Base-by-base conservation (phyloP, 2,888 invertebrate genomes). In the Petrolisthes cinctipes region DNA sequence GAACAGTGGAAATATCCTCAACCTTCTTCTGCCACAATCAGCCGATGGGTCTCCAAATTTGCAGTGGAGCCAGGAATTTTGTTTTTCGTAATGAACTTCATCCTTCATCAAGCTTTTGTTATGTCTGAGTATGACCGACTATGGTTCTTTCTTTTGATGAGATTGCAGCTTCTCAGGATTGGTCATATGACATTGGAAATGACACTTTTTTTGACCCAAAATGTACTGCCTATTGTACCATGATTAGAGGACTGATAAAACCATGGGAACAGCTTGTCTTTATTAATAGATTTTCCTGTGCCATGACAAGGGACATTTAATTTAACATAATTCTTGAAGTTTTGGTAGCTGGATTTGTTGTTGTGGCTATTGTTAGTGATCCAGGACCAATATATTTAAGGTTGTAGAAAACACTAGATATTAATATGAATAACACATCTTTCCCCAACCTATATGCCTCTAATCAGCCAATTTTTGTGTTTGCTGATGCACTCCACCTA, bases 131-230 rank as follows among this genome's bases (percentile, higher is more conserved):
- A 7, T 71, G 80, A 71, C 5, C 68, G 80, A 14, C 56, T 85
- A 11, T 85, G 80, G 56, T 54, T 75, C n/a, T 75, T 4, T 85
- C 80, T 14, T 85, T 85, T 71, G 80, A 80, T 85, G 80, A 85
- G 37, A 54, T 54, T 20, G 23, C 37, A 57, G 66, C 80, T 53
- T 51, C 71, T n/a, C 79, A 80, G 37, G 71, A 71, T 6, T 80
- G 85, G 54, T 85, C 71, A 17, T 85, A 85, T 53, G 85, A 80
- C 80, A 80, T 57, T 3, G 85, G 53, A 20, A 68, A n/a, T 7
- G 80, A 85, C 56, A 85, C 56, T n/a, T 17, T 79, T 11, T 51
- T 54, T 56, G 57, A 11, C 7, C 79, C 76, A 17, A 66, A 68
- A 51, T 2, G 23, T 5, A 37, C 9, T 11, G 80, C 71, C 54